Percentiles rank a stretch among this genome's conserved stretches.
Evolutionary conservation across 2,888 invertebrate genomes (phyloP).

Genomic region (Agelastica alni): DNA sequence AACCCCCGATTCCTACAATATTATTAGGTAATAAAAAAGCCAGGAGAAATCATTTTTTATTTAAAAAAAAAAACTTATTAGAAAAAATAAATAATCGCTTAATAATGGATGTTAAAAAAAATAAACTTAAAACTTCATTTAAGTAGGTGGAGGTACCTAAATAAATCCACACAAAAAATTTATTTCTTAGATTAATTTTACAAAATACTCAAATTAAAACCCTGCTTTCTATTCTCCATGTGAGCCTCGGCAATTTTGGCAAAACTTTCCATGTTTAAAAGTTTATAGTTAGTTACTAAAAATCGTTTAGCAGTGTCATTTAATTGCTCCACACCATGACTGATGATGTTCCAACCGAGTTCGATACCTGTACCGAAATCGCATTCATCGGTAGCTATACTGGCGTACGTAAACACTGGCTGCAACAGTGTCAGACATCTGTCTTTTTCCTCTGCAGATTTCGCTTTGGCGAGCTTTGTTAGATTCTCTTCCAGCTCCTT

Average conservation of each 20-base stretch:
- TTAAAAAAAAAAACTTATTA: too few species aligned
- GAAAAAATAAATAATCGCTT: too few species aligned
- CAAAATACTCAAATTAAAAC: conserved; percentile 59
- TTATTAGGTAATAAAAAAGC: too few species aligned
- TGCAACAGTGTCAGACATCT: conserved; percentile 72
- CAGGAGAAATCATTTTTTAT: too few species aligned
- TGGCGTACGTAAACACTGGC: conserved; percentile 77
- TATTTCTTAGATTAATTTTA: too few species aligned
- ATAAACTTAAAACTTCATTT: too few species aligned
- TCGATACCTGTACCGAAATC: conserved; percentile 94
- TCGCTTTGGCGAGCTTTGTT: conserved; percentile 65
- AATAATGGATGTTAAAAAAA: too few species aligned
- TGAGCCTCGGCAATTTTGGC: conserved; percentile 76
- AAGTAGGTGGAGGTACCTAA: too few species aligned
- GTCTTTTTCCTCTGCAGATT: conserved; percentile 62
- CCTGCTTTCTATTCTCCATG: conserved; percentile 69
- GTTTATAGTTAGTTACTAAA: conserved; percentile 74
- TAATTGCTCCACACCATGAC: conserved; percentile 71
- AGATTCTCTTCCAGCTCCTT: conserved; percentile 69
- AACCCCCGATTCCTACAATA: too few species aligned
- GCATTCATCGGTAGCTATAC: conserved; percentile 91
- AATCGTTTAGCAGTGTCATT: conserved; percentile 68
- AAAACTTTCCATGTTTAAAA: conserved; percentile 74
- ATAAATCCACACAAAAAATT: too few species aligned
- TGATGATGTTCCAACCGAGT: conserved; percentile 83